Base-by-base conservation (phyloP, 2,888 invertebrate species). In the Epinotia bilunana region DNA sequence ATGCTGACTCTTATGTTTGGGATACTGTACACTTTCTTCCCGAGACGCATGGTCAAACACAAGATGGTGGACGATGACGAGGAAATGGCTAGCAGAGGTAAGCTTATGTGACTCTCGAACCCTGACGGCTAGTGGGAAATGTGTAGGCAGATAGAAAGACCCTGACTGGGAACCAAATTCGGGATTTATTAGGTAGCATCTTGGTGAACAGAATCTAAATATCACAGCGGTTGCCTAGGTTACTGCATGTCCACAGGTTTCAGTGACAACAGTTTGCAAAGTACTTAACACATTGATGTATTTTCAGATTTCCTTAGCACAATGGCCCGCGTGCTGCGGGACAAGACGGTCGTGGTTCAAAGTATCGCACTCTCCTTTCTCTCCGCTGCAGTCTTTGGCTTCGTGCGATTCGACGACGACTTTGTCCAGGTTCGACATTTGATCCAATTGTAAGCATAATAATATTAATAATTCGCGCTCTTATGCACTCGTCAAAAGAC, bases 1-100 rank as follows among this genome's bases (percentile, higher is more conserved):
- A 87, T 89, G 85, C 84, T 93, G 20, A 89, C 88, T 0, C 82
- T 92, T 70, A 91, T 92, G 91, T 92, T 93, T 69, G 85, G 89
- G 0, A 70, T 91, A 0, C 87, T 92, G 12, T 93, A 90, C 83
- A 85, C 86, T 1, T 81, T 93, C 49, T 93, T 92, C 82, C 92
- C 92, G 0, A 85, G 79, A 60, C 84, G 79, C 69, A 89, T 90
- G 90, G 80, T 83, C 1, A 78, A 80, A 5, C 83, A 79, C 69
- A 87, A 83, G 49, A 82, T 82, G 18, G 78, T 83, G 3, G 77
- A 84, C 0, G 69, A 71, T n/a, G 63, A 68, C 0, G 69, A 73
- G 13, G 63, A 68, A 53, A 20, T 73, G 49, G 65, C 60, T 18
- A 39, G 71, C 20, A 64, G 23, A 55, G 73, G 71, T 70, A 13